Base-by-base conservation (phyloP, 2,113 vertebrate species). In the Sinocyclocheilus maitianheensis region DNA sequence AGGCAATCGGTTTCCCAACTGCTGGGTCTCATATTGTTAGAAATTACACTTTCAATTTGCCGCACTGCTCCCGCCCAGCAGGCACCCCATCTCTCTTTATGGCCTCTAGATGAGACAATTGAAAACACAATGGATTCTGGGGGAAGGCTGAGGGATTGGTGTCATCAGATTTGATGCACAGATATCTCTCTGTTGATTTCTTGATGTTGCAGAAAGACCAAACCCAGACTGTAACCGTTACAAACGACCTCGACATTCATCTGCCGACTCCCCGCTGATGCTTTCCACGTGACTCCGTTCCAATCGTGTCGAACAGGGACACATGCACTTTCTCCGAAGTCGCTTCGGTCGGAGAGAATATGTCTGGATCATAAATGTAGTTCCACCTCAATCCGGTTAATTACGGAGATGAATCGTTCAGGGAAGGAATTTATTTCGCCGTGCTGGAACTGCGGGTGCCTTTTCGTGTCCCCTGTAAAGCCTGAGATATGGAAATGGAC, bases 1-100 rank as follows among this genome's bases (percentile, higher is more conserved):
- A 90, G 89, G 90, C 93, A 93, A 93, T 94, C 90, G 90, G 86
- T 90, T 91, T 84, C 85, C 88, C 85, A 40, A 91, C 92, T 16
- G 87, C 92, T 93, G 92, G 90, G 92, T 84, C 88, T 84, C 87
- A 88, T 91, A 94, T 92, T 95, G 91, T 94, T 89, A 90, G 92
- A 94, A 95, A 95, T 94, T 93, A 94, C 88, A 89, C 91, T 94
- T 94, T 94, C 94, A 93, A 94, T 95, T 93, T 94, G 91, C 90
- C 80, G 82, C 62, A 63, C 24, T 81, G 76, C 87, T 78, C 88
- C 78, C 40, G 34, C 88, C 85, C 88, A 90, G 86, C 85, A 80
- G 91, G 88, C 88, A 58, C 48, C 86, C 85, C 77, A 67, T 86
- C 89, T 90, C 89, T 90, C 78, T 92, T 89, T 89, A 91, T 91